phyloP scores from a whole-genome alignment of 2,113 vertebrate species.

The Candoia aspera region DNA sequence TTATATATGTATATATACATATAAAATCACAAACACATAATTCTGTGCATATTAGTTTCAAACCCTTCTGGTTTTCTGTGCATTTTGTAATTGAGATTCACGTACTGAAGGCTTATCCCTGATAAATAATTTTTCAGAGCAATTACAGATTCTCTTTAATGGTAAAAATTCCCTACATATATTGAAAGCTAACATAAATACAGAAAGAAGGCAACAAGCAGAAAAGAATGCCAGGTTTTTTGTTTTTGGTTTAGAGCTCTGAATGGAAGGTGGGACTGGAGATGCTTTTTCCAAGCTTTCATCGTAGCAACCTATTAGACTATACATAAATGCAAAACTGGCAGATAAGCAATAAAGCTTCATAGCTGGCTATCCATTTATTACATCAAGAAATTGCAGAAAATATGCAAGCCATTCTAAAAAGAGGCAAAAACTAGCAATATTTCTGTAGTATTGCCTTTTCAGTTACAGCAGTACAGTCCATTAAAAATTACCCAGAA shows the following conservation, averaged over 20 bases:
- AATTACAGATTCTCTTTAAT: background rate
- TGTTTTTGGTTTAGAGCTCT: too few species aligned
- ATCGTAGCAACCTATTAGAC: background rate
- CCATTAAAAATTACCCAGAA: slow-evolving; percentile 1
- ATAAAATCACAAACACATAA: background rate
- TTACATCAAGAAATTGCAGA: background rate
- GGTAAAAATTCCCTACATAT: background rate
- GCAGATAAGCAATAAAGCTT: background rate
- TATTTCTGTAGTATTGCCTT: background rate
- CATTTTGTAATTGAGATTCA: background rate
- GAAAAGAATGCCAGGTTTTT: background rate
- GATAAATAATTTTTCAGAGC: slow-evolving; percentile 5
- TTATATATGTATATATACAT: background rate
- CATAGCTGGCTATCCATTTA: background rate
- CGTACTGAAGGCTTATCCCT: background rate
- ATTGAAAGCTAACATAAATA: background rate
- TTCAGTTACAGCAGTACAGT: background rate
- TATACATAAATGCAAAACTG: background rate
- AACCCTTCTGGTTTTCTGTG: background rate
- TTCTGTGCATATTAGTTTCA: background rate
- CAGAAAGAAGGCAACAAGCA: background rate
- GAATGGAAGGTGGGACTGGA: background rate
- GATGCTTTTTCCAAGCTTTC: background rate
- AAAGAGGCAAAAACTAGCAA: background rate
- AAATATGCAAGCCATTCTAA: background rate